phyloP scores from a whole-genome alignment of 2,888 invertebrate species.

The Drosophila melanosoma region DNA sequence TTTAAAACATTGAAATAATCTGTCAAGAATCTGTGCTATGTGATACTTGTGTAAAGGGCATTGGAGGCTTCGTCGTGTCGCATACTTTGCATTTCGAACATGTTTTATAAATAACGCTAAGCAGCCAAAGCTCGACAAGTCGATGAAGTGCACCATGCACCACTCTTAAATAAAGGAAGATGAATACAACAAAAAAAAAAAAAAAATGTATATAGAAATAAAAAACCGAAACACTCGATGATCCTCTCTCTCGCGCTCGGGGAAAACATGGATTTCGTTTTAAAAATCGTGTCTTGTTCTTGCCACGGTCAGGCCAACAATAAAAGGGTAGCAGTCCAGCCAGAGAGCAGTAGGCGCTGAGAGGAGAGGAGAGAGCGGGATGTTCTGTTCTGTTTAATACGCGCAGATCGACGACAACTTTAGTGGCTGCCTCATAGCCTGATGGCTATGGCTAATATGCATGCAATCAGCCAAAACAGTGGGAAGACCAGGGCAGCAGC shows the following conservation, averaged over 20 bases:
- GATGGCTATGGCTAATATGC: slow-evolving; percentile 78
- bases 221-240: slow-evolving; percentile 54
- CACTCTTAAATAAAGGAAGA: slow-evolving; percentile 36
- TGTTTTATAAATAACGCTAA: slow-evolving; percentile 79
- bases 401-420: slow-evolving; percentile 64
- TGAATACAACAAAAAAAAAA: background rate
- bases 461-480: slow-evolving; percentile 74
- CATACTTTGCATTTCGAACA: slow-evolving; percentile 78
- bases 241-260: slow-evolving; percentile 28
- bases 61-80: slow-evolving; percentile 76
- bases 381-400: slow-evolving; percentile 55
- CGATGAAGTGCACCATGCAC: slow-evolving; percentile 41
- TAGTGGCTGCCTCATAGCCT: slow-evolving; percentile 41
- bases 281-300: slow-evolving; percentile 79
- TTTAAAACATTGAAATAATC: slow-evolving; percentile 64
- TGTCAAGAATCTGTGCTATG: slow-evolving; percentile 71
- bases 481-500: background rate
- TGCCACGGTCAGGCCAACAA: slow-evolving; percentile 63
- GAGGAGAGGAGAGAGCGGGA: background rate
- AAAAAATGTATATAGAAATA: background rate
- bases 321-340: slow-evolving; percentile 67
- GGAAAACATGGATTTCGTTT: slow-evolving; percentile 77
- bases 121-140: slow-evolving; percentile 51
- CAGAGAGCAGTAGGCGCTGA: slow-evolving; percentile 25
- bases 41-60: slow-evolving; percentile 78